A percentile compares a stretch with the other conserved stretches of the same genome.
These are phyloP conservation scores for Scaptodrosophila latifasciaeformis DNA, from an alignment of 2,888 invertebrate genomes.

Conservation along the genomic window DNA sequence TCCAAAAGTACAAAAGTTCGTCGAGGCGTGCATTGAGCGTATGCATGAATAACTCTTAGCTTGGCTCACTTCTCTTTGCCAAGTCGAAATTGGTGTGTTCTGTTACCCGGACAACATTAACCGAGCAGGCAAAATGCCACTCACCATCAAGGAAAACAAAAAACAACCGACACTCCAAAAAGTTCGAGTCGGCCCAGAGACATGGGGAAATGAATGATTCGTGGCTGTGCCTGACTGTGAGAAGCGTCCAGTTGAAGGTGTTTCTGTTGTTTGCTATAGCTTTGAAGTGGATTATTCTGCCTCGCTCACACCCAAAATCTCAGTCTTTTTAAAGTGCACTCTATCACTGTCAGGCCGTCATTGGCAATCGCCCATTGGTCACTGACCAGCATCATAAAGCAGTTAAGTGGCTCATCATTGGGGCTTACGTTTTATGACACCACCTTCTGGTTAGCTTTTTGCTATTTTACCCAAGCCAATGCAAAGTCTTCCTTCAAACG, in stretches of 20 bases:
- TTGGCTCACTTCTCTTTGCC: constrained; percentile 41
- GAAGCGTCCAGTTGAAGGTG: constrained; percentile 8
- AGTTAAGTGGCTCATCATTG: constrained; percentile 30
- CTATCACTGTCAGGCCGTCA: constrained; percentile 3
- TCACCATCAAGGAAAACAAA: constrained; percentile 22
- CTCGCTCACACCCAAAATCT: no score
- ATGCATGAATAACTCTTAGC: constrained; percentile 54
- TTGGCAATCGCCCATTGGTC: not conserved
- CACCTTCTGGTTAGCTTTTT: no score
- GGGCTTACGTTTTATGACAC: no score
- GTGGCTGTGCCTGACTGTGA: constrained; percentile 5
- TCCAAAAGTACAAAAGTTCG: constrained; percentile 40
- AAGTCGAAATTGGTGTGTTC: constrained; percentile 44
- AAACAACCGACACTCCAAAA: not conserved
- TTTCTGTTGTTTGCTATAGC: not conserved
- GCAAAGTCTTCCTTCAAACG: not conserved
- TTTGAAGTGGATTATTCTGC: constrained; percentile 13
- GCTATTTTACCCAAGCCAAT: no score
- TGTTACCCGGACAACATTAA: constrained; percentile 58
- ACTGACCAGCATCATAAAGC: constrained; percentile 14
- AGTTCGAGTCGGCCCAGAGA: not conserved
- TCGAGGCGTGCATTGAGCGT: constrained; percentile 46
- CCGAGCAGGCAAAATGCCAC: constrained; percentile 25
- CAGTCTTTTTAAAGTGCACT: constrained; percentile 19
- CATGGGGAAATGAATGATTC: not conserved